Evolutionary conservation across 37 sponge, comb jelly and placozoan genomes (phyloP).

Genomic region (Eunapius fragilis): DNA sequence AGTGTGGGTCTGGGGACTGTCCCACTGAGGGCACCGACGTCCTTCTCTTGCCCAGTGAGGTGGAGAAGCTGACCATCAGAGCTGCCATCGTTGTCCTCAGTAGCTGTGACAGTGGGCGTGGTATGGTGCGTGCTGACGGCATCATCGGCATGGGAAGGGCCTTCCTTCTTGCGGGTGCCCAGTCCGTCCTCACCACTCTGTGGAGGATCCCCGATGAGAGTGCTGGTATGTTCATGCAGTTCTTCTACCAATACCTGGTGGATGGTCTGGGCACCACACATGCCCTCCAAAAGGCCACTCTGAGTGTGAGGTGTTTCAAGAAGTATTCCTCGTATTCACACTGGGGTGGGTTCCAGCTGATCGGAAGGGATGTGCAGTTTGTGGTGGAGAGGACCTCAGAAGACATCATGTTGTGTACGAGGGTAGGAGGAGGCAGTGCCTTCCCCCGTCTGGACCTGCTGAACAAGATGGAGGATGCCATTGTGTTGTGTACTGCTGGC

Average conservation of each 20-base stretch:
- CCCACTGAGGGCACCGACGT: slow-evolving; percentile 30
- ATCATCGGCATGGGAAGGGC: slow-evolving; percentile 80
- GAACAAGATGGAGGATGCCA: slow-evolving; percentile 38
- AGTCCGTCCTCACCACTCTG: slow-evolving; percentile 73
- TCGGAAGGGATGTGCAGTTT: slow-evolving; percentile 67
- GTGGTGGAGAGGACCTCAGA: neutral
- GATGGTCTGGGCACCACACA: slow-evolving; percentile 48
- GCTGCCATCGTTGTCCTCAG: slow-evolving; percentile 81
- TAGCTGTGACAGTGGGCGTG: slow-evolving; percentile 73
- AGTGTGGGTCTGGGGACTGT: neutral
- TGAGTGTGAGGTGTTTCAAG: slow-evolving; percentile 68
- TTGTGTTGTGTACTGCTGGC: slow-evolving; percentile 6
- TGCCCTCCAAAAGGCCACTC: slow-evolving; percentile 78
- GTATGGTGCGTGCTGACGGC: slow-evolving; percentile 76
- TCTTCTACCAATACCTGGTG: slow-evolving; percentile 80
- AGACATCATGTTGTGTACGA: neutral
- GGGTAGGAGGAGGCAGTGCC: slow-evolving; percentile 5
- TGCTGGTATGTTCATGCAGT: slow-evolving; percentile 78
- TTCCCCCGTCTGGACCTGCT: slow-evolving; percentile 66
- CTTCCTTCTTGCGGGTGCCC: slow-evolving; percentile 85
- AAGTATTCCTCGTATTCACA: slow-evolving; percentile 70
- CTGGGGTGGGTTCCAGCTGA: slow-evolving; percentile 85
- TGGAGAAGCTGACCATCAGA: slow-evolving; percentile 59
- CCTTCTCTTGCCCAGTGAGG: slow-evolving; percentile 67
- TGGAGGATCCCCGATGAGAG: slow-evolving; percentile 85